Conservation (phyloP, 30 jellyfish, hydroid and myxozoan species). For the Turritopsis dohrnii region DNA sequence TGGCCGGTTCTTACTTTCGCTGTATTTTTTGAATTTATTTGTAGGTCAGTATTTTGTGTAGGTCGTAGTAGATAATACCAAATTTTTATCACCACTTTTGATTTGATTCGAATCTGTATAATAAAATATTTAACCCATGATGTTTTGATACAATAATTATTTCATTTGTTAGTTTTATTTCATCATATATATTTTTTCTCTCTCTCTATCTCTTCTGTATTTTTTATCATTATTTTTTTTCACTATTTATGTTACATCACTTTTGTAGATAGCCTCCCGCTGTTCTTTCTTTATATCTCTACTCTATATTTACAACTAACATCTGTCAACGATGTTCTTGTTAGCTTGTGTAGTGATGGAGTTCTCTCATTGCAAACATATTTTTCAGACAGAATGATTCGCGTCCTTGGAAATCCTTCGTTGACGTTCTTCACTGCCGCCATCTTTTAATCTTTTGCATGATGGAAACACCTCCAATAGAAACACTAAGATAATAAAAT, state of each 20-base stretch:
- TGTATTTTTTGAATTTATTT: not conserved
- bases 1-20: not conserved
- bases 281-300: not conserved
- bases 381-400: too few relatives aligned
- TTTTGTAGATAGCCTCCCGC: not conserved
- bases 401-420: too few relatives aligned
- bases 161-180: not conserved
- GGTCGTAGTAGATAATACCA: not conserved
- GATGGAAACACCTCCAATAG: too few relatives aligned
- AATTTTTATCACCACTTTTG: not conserved
- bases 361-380: too few relatives aligned
- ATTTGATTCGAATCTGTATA: not conserved
- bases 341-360: too few relatives aligned
- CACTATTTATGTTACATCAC: not conserved
- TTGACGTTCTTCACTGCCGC: too few relatives aligned
- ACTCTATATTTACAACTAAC: too few relatives aligned
- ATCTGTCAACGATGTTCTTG: too few relatives aligned
- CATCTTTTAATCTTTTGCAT: too few relatives aligned
- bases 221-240: too few relatives aligned
- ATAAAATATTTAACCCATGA: not conserved
- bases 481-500: not conserved
- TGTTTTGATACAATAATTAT: not conserved
- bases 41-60: not conserved
- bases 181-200: not conserved
- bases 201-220: not conserved